Conservation (phyloP, 1,140 invertebrate species). For the Fopius arisanus region DNA sequence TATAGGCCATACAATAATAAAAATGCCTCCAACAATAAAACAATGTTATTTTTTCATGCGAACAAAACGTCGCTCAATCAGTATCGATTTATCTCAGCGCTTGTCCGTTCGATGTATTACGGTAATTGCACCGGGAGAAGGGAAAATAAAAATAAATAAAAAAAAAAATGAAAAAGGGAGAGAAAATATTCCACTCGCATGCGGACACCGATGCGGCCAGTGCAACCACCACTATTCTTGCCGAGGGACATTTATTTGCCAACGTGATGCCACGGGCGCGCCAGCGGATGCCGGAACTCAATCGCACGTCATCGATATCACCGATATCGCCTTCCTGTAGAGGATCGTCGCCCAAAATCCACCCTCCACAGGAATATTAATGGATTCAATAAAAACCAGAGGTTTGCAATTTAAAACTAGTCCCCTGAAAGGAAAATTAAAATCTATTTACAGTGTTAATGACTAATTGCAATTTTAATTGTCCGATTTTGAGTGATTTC, state of each 20-base stretch:
- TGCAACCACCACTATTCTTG: not conserved
- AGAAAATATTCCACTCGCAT: conserved; percentile 13
- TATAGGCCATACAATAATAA: not conserved
- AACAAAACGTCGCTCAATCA: conserved; percentile 4
- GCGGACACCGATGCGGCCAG: conserved; percentile 38
- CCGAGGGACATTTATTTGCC: not conserved
- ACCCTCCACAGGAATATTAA: too few species aligned
- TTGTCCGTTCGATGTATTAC: conserved; percentile 49
- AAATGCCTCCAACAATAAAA: conserved; percentile 9
- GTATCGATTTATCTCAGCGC: conserved; percentile 13
- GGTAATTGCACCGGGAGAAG: conserved; percentile 46
- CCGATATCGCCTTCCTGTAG: too few species aligned
- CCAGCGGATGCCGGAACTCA: conserved; percentile 28
- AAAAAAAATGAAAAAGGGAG: too few species aligned
- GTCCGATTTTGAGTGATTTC: too few species aligned
- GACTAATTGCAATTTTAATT: too few species aligned
- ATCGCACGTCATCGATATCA: too few species aligned
- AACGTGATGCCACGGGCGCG: conserved; percentile 12
- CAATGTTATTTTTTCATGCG: not conserved
- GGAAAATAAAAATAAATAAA: not conserved
- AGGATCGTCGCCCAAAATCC: too few species aligned
- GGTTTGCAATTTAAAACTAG: too few species aligned
- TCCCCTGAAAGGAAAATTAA: too few species aligned
- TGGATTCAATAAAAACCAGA: too few species aligned
- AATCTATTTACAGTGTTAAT: too few species aligned